Base-by-base conservation (phyloP, 1,140 invertebrate genomes). In the Rhysida immarginata region DNA sequence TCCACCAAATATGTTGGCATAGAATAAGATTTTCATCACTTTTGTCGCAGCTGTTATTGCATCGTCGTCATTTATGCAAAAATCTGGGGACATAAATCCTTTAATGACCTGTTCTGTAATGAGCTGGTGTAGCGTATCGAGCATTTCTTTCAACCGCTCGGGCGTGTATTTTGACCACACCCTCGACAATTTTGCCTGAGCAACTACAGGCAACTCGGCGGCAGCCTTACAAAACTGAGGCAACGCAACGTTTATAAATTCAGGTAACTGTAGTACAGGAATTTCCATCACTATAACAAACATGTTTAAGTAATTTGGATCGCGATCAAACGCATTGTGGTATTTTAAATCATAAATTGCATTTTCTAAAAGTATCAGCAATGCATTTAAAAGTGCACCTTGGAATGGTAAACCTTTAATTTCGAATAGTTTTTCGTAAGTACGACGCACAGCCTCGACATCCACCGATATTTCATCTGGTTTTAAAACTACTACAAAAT, bases 201-300 rank as follows among this genome's bases (percentile, higher is more conserved):
- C 82, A 62, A 77, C 70, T 0, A 87, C 63, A 0, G 85, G 78
- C 58, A 94, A 71, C 62, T 78, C 76, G 56, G 81, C 78, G 0
- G 82, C 78, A 2, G 85, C 85, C 65, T 84, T 80, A 62, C 88
- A 92, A 35, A 94, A 70, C 60, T 81, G 80, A 11, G 87, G 86
- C 45, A 90, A 72, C 0, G 84, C 86, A 27, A 78, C 78, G 67
- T 92, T 88, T 60, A 91, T 69, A 68, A 86, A 91, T 66, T 91
- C 87, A 26, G 77, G 78, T 54, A 76, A 79, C 63, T 85, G 83
- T 25, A 92, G 74, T 55, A 81, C 79, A 5, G 87, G 87, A 59
- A 92, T 83, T 72, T 95, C 89, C 66, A 91, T 85, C 18, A 90
- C 81, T 58, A 93, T 89, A 23, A 92, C 74, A 62, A 93, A 83